Evolutionary conservation across 2,113 vertebrate genomes (phyloP).

Genomic region (Epinephelus moara): DNA sequence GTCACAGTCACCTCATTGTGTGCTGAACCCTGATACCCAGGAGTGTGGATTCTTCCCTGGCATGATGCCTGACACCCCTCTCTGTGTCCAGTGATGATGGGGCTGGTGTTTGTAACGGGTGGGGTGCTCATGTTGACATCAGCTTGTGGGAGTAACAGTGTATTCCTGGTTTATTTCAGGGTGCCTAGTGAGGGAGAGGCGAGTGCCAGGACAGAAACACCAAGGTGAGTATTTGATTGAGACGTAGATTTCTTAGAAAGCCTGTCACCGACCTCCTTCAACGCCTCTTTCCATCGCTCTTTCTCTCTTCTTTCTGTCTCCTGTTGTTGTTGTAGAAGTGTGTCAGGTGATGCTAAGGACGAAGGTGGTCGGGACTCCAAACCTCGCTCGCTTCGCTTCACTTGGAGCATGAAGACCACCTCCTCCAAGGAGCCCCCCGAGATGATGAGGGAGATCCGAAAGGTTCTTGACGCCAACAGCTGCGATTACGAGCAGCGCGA

Average conservation of each 20-base stretch:
- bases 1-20: conserved; percentile 59
- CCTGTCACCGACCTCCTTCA: conserved; percentile 12
- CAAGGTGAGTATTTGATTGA: conserved; percentile 90
- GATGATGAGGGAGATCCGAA: conserved; percentile 98
- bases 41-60: conserved; percentile 79
- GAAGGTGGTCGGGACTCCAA: conserved; percentile 93
- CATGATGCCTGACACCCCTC: conserved; percentile 78
- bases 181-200: conserved; percentile 97
- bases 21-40: conserved; percentile 66
- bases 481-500: conserved; percentile 99
- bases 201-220: conserved; percentile 94
- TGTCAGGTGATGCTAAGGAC: conserved; percentile 92
- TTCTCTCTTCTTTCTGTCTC: conserved; percentile 11
- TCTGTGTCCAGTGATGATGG: conserved; percentile 65
- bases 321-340: conserved; percentile 83
- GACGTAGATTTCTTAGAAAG: background rate
- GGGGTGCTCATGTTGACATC: background rate
- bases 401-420: conserved; percentile 99
- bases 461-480: conserved; percentile 96
- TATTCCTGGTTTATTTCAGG: conserved; percentile 88
- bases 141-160: conserved; percentile 38
- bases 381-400: conserved; percentile 96
- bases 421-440: conserved; percentile 98
- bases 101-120: conserved; percentile 29
- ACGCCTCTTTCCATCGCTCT: conserved; percentile 1